These are phyloP conservation scores for Crocidura indochinensis DNA, from an alignment of 2,797 vertebrate genomes.

Conservation along the genomic window DNA sequence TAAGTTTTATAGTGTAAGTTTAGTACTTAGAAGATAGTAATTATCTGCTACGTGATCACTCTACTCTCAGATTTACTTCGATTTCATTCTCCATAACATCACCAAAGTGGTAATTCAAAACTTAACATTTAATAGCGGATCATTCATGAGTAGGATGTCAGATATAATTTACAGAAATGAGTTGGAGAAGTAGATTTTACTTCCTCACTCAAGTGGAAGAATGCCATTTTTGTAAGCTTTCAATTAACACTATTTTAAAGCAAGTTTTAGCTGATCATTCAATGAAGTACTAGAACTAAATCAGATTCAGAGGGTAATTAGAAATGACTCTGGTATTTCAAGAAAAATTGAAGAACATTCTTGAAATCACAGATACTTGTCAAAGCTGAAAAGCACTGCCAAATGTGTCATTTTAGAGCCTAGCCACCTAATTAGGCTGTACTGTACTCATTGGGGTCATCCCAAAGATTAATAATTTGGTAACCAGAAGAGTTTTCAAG, in stretches of 20 bases:
- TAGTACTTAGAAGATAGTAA: not conserved
- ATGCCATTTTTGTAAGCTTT: slow-evolving; percentile 35
- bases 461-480: not conserved
- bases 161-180: slow-evolving; percentile 63
- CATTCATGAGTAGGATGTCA: slow-evolving; percentile 50
- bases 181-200: not conserved
- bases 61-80: not conserved
- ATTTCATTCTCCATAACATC: not conserved
- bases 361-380: slow-evolving; percentile 1
- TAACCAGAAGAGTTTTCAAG: not conserved
- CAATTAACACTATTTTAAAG: slow-evolving; percentile 67
- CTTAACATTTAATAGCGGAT: slow-evolving; percentile 37
- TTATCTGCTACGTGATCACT: not conserved
- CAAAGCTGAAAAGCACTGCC: not conserved
- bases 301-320: slow-evolving; percentile 35
- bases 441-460: not conserved
- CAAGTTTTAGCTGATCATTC: slow-evolving; percentile 51
- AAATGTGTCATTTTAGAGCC: slow-evolving; percentile 2
- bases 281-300: slow-evolving; percentile 23
- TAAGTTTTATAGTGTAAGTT: too few relatives aligned
- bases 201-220: slow-evolving; percentile 34
- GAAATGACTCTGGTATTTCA: slow-evolving; percentile 1
- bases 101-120: slow-evolving; percentile 53
- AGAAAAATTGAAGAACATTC: slow-evolving; percentile 33
- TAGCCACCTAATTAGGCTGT: slow-evolving; percentile 12